Evolutionary conservation across 1,140 invertebrate genomes (phyloP), one percentile per base, ranked within the genome.

Genomic region (Subanguina moxae): DNA sequence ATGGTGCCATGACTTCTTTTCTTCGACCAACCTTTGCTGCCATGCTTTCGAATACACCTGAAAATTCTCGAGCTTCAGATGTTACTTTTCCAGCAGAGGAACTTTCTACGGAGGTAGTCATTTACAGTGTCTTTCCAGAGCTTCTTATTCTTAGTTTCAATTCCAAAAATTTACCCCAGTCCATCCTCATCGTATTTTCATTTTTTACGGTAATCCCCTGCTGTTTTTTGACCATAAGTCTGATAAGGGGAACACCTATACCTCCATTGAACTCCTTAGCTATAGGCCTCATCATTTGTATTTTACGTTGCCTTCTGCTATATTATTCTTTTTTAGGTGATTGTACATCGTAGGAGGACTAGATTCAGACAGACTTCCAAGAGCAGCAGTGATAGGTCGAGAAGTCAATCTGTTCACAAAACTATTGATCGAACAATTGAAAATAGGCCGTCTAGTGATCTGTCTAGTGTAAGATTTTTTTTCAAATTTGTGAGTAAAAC

Each of bases 261-360:
- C n/a, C n/a, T n/a, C n/a, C n/a, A n/a, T n/a, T n/a, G n/a, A n/a
- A n/a, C n/a, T n/a, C n/a, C n/a, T n/a, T n/a, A n/a, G n/a, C n/a
- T n/a, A n/a, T n/a, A n/a, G n/a, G n/a, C n/a, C n/a, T n/a, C n/a
- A n/a, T n/a, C n/a, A n/a, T n/a, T n/a, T n/a, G n/a, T n/a, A n/a
- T n/a, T n/a, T n/a, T n/a, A n/a, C n/a, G n/a, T n/a, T n/a, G n/a
- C n/a, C n/a, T n/a, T n/a, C n/a, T n/a, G n/a, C n/a, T n/a, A n/a
- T n/a, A n/a, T n/a, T n/a, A n/a, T 71, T 1, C 7, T 57, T 45
- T 58, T 73, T 74, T n/a, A 75, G 75, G 73, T 76, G 17, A 43
- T 79, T 67, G 76, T 76, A 13, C 66, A 75, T 38, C 73, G 75
- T n/a, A 45, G 65, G 3, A 78, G 66, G 17, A 65, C 52, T 11